Evolutionary conservation across 2,113 vertebrate species (phyloP).

Genomic region (Pagrus major): DNA sequence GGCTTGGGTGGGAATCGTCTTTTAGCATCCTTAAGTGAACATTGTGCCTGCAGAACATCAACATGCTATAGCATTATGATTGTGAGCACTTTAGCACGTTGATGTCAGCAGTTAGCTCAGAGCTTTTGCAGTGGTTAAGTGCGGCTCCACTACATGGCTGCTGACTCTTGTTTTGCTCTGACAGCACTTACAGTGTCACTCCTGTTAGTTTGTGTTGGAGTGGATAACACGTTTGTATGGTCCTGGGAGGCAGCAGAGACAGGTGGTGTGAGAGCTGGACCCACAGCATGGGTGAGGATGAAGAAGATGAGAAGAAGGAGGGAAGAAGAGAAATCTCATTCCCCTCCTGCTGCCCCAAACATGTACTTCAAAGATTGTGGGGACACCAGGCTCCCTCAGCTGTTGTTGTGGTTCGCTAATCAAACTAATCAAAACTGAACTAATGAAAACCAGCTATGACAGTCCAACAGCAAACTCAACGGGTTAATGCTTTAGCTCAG

Average conservation of each 20-base stretch:
- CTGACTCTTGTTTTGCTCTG: not conserved
- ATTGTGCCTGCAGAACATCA: not conserved
- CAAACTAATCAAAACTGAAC: conserved; percentile 44
- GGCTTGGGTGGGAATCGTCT: too few relatives aligned
- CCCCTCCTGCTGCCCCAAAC: conserved; percentile 69
- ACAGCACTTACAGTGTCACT: not conserved
- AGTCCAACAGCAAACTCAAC: not conserved
- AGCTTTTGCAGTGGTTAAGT: not conserved
- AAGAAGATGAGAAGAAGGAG: conserved; percentile 45
- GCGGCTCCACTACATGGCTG: not conserved
- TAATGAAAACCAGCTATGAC: conserved; percentile 2
- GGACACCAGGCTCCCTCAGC: conserved; percentile 33
- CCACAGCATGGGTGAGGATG: conserved; percentile 67
- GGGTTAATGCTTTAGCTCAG: conserved; percentile 6
- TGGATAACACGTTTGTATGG: not conserved
- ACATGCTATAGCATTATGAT: not conserved
- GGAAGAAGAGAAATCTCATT: conserved; percentile 59
- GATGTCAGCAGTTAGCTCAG: not conserved
- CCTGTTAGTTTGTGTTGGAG: conserved; percentile 9
- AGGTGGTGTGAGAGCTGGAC: conserved; percentile 67
- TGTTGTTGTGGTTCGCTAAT: conserved; percentile 38
- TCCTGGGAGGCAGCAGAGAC: conserved; percentile 51
- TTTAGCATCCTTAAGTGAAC: too few relatives aligned
- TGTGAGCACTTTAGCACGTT: not conserved
- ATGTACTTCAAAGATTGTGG: conserved; percentile 58